phyloP scores from a whole-genome alignment of 2,888 invertebrate species.

The Protophormia terraenovae region DNA sequence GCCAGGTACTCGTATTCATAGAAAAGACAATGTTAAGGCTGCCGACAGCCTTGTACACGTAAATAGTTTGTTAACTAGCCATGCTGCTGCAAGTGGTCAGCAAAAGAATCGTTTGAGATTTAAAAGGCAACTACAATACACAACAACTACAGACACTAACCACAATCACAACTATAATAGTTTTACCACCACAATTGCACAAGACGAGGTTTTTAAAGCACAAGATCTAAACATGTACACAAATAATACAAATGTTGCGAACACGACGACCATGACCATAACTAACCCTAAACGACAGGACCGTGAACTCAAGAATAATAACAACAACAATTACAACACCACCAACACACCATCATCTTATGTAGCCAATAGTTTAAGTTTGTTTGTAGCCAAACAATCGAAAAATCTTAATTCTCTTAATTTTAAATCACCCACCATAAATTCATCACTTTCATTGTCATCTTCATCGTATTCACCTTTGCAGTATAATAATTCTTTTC shows the following conservation, averaged over 20 bases:
- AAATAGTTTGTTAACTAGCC: conserved; percentile 1
- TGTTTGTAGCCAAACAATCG: conserved; percentile 40
- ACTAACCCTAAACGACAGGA: conserved; percentile 1
- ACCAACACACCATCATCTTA: conserved; percentile 1
- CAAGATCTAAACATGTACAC: conserved; percentile 26
- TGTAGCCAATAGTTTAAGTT: conserved; percentile 42
- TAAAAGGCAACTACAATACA: conserved; percentile 49
- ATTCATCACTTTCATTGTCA: conserved; percentile 33
- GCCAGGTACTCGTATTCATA: conserved; percentile 21
- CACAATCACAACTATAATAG: conserved; percentile 35
- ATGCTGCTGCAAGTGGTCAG: conserved; percentile 14
- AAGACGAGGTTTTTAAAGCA: conserved; percentile 11
- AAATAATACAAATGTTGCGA: conserved; percentile 2
- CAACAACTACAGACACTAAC: conserved; percentile 23
- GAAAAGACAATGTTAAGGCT: too few species aligned
- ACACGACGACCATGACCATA: not conserved
- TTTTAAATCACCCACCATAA: conserved; percentile 42
- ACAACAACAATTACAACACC: not conserved
- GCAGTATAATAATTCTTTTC: conserved; percentile 12
- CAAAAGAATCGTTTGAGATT: conserved; percentile 13
- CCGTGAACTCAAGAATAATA: not conserved
- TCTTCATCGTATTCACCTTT: conserved; percentile 31
- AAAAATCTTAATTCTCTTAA: conserved; percentile 57
- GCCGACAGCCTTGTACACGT: not conserved
- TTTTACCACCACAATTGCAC: not conserved